Evolutionary conservation across 2,888 invertebrate species (phyloP).

Genomic region (Ctena decussata): DNA sequence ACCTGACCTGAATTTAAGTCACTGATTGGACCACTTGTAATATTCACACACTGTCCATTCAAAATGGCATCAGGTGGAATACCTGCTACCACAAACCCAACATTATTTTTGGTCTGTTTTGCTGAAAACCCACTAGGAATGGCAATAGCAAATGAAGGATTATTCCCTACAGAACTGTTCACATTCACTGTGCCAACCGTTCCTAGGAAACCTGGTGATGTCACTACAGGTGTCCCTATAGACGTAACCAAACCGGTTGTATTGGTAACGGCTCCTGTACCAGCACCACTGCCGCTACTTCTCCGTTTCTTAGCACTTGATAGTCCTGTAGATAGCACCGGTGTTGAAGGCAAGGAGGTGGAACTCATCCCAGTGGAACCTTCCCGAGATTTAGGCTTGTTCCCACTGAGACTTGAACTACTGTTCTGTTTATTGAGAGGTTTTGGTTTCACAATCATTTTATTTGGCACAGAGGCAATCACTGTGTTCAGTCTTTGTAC

Average conservation of each 20-base stretch:
- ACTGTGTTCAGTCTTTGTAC: constrained; percentile 11
- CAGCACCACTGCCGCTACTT: constrained; percentile 70
- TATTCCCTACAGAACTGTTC: constrained; percentile 61
- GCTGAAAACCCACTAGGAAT: constrained; percentile 72
- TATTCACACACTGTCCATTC: constrained; percentile 82
- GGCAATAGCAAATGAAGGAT: constrained; percentile 73
- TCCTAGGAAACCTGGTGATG: constrained; percentile 62
- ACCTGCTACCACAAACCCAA: constrained; percentile 77
- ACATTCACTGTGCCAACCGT: constrained; percentile 61
- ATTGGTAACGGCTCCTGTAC: constrained; percentile 49
- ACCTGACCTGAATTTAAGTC: constrained; percentile 68
- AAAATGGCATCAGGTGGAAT: constrained; percentile 75
- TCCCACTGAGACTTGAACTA: constrained; percentile 24
- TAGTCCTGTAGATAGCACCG: constrained; percentile 22
- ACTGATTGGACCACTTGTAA: constrained; percentile 73
- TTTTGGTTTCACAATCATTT: constrained; percentile 71
- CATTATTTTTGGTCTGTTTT: constrained; percentile 75
- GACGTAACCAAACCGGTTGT: constrained; percentile 39
- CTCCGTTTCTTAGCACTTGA: constrained; percentile 73
- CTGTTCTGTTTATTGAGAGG: constrained; percentile 42
- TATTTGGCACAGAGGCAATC: constrained; percentile 53
- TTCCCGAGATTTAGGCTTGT: constrained; percentile 71
- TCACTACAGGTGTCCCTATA: constrained; percentile 51
- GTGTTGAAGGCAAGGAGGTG: constrained; percentile 14
- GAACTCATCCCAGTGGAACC: constrained; percentile 48